Evolutionary conservation across 2,113 vertebrate genomes (phyloP), one percentile per base, ranked within the genome.

Genomic region (Scytalopus superciliaris): DNA sequence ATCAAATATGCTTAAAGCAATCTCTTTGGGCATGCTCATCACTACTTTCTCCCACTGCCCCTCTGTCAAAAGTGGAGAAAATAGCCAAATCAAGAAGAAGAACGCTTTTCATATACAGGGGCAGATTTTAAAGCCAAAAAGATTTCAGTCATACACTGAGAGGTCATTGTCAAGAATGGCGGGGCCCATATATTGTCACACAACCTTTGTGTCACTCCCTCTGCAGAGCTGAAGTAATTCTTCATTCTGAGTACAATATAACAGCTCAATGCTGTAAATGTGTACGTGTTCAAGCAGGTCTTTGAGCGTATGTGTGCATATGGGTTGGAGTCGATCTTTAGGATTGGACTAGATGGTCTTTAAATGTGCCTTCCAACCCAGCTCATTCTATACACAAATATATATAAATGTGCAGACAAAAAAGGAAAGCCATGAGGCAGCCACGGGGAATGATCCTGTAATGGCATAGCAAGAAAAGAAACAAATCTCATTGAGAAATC

Each of bases 1-100:
- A 95, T 85, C 78, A 97, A 97, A 96, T 53, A 94, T 6, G 88
- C 97, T 97, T 96, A 97, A 94, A 97, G 94, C 87, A 97, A 96
- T 96, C 95, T 31, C 96, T 95, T 97, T 97, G 89, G 94, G 70
- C 84, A 95, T 52, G 94, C 93, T 97, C 70, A 84, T 96, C 88
- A 75, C 56, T 77, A 33, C 84, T 89, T 80, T 96, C 57, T 94
- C 78, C 56, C 47, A 79, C 57, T 89, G 87, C 55, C 93, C 52
- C 39, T 79, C 53, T 63, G 47, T 64, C 67, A 92, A 91, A 87
- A 72, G 86, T 7, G 5, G 37, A 37, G 27, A 89, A 95, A 96
- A 86, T 67, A 47, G 69, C 39, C 78, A 96, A 89, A 89, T 24
- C n/a, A 47, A 95, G 74, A 47, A 95, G 74, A 47, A 83, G 60